A percentile compares a stretch with the other conserved stretches of the same genome.
Conservation (phyloP, 2,113 vertebrate genomes). For the Cebus imitator region DNA sequence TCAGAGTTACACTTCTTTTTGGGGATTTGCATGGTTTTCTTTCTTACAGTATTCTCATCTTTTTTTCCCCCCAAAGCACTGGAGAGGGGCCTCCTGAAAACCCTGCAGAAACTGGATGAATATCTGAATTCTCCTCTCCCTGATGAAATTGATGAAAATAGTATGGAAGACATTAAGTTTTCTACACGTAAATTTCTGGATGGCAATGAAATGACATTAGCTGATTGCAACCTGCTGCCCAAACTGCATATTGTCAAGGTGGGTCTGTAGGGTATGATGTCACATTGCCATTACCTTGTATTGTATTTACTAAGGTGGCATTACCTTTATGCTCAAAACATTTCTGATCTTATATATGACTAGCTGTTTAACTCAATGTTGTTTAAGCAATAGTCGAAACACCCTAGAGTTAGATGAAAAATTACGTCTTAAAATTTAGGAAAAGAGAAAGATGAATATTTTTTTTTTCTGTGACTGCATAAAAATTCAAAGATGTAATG, state of each 20-base stretch:
- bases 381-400: neutral
- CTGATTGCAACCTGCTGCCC: slow-evolving; percentile 97
- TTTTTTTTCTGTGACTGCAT: neutral
- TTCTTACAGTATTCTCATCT: neutral
- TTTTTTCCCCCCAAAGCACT: slow-evolving; percentile 81
- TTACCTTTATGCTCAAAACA: neutral
- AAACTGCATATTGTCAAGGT: slow-evolving; percentile 99
- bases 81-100: slow-evolving; percentile 95
- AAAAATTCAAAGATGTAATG: neutral
- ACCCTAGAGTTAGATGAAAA: neutral
- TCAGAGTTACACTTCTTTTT: neutral
- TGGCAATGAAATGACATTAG: slow-evolving; percentile 96
- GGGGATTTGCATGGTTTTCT: neutral
- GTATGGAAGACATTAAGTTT: slow-evolving; percentile 92
- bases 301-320: fast-evolving
- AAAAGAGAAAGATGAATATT: neutral
- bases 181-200: slow-evolving; percentile 95
- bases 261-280: neutral
- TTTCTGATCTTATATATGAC: neutral
- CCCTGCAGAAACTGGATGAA: slow-evolving; percentile 96
- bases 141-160: slow-evolving; percentile 98
- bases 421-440: slow-evolving; percentile 22
- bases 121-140: slow-evolving; percentile 95
- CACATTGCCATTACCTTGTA: fast-evolving
- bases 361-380: neutral